Evolutionary conservation across 2,888 invertebrate genomes (phyloP).

Genomic region (Dicyrtomina minuta): DNA sequence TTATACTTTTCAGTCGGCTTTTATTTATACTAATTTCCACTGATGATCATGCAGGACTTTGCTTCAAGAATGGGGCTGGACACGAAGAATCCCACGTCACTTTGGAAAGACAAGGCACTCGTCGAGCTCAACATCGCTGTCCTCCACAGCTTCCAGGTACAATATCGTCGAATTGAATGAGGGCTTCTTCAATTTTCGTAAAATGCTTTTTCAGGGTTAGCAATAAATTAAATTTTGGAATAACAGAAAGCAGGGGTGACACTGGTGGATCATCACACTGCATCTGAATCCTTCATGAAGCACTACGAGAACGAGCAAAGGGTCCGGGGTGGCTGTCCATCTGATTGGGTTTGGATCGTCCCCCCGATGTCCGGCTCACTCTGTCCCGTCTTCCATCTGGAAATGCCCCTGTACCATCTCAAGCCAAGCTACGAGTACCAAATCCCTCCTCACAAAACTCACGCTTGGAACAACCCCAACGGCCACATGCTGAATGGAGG

Average conservation of each 20-base stretch:
- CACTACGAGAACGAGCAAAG: constrained; percentile 59
- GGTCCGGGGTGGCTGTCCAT: constrained; percentile 60
- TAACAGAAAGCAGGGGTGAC: constrained; percentile 63
- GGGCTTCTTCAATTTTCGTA: no score
- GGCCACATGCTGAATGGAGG: no score
- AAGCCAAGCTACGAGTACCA: constrained; percentile 90
- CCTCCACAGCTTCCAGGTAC: constrained; percentile 80
- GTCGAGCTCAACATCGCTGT: constrained; percentile 91
- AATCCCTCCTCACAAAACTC: constrained; percentile 90
- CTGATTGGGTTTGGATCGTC: constrained; percentile 63
- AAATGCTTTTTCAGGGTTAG: no score
- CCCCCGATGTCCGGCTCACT: constrained; percentile 61
- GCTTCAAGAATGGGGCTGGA: constrained; percentile 85
- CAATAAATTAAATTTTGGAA: no score
- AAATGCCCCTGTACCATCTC: constrained; percentile 79
- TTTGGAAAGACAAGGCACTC: constrained; percentile 92
- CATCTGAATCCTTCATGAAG: constrained; percentile 81
- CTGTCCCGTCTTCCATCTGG: constrained; percentile 63
- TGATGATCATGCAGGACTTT: no score
- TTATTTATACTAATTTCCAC: no score
- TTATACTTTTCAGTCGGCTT: not conserved
- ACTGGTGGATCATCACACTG: constrained; percentile 94
- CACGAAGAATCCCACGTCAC: constrained; percentile 76
- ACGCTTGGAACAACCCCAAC: constrained; percentile 82
- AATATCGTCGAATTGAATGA: no score